Base-by-base conservation (phyloP, 2,797 vertebrate species). In the Erethizon dorsatum region DNA sequence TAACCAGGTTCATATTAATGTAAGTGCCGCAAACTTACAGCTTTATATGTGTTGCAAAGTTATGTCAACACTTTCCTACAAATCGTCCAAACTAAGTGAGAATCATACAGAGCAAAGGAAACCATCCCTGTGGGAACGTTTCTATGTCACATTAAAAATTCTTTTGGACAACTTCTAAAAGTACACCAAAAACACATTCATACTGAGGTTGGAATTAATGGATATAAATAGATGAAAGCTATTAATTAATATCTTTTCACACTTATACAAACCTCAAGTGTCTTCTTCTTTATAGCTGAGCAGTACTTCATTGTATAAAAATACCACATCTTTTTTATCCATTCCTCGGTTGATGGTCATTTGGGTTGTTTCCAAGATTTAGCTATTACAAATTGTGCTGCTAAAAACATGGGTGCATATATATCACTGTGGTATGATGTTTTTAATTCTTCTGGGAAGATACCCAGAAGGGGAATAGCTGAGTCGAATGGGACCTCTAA, bases 51-150 rank as follows among this genome's bases (percentile, higher is more conserved):
- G 45, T 54, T 75, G 56, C 50, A 75, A 73, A 95, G 61, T 82
- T 87, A 18, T 95, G 83, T 45, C 6, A 37, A 92, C 56, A 69
- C 47, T 82, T 96, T 85, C n/a, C 80, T 47, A 12, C 18, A 97
- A 96, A 95, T 83, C 95, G 56, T 96, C 73, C 52, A 92, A 86
- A 95, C 45, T 54, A 92, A 90, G n/a, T 92, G 78, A 95, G 86
- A 96, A 95, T 92, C 52, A 75, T 69, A 94, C 28, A 94, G 37
- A 92, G 88, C 41, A 94, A 95, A 95, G 67, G 47, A 91, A 96
- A 87, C 0, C 12, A 96, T 71, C 69, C 26, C 56, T 88, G 11
- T 28, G 56, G 61, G 69, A 95, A 93, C 57, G 69, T 93, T 91
- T 87, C 41, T 78, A 4, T 75, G 57, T 92, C 65, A 50, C 56